These are phyloP conservation scores for Amblyopsis hoosieri DNA, from an alignment of 2,797 vertebrate genomes.

Conservation along the genomic window DNA sequence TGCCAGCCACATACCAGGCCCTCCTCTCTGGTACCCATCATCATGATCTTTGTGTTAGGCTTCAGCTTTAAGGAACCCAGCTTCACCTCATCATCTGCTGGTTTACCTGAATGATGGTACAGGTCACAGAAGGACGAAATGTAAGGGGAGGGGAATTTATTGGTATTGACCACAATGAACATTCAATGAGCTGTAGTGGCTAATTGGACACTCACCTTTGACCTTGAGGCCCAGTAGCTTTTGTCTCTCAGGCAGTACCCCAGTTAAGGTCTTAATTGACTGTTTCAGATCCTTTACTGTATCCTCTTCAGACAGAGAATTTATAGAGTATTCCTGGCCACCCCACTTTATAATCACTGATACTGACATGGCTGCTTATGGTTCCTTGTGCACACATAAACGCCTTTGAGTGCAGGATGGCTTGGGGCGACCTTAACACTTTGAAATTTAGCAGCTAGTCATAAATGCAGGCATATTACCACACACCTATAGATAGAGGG, in stretches of 20 bases:
- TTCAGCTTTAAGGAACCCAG: conserved; percentile 95
- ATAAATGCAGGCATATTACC: conserved; percentile 30
- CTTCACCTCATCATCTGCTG: conserved; percentile 95
- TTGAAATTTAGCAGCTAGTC: conserved; percentile 17
- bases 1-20: conserved; percentile 84
- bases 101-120: conserved; percentile 84
- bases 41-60: conserved; percentile 99
- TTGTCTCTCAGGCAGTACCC: conserved; percentile 95
- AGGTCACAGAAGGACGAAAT: conserved; percentile 15
- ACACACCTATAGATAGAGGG: conserved; percentile 28
- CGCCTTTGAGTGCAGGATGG: conserved; percentile 19
- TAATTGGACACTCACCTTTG: conserved; percentile 83
- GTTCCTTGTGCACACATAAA: conserved; percentile 27
- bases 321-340: conserved; percentile 96
- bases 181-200: not conserved
- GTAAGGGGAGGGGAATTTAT: not conserved
- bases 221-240: conserved; percentile 96
- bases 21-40: conserved; percentile 99
- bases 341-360: conserved; percentile 99
- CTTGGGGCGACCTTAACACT: not conserved
- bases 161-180: not conserved
- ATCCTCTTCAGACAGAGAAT: conserved; percentile 94
- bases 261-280: conserved; percentile 94
- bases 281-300: conserved; percentile 96
- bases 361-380: conserved; percentile 85